Evolutionary conservation across 2,888 invertebrate species (phyloP), one percentile per base, ranked within the genome.

Genomic region (Himalopsyche kuldschensis): DNA sequence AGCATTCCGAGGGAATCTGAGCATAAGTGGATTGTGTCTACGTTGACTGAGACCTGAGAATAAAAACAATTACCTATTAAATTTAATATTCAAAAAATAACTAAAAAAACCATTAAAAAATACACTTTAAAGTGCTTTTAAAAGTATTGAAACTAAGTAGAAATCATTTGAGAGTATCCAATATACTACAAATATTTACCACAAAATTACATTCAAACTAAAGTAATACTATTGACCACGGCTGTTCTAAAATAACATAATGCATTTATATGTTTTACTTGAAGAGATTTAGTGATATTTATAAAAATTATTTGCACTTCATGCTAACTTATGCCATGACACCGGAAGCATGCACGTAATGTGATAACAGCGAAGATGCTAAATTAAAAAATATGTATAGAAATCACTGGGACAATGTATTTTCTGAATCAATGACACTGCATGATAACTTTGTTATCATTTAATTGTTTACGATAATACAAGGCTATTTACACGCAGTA

Each of bases 1-100:
- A 93, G 89, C 81, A 95, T 90, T 78, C 93, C 92, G 27, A 93
- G 90, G 8, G 89, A 87, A 76, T 91, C 91, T 3, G 91, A 89
- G 84, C 88, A 91, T 1, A 92, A 89, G 87, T 91, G 90, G 88
- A 91, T 90, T 0, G 90, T 89, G 87, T 92, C 91, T 79, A 92
- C 90, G 87, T 91, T 90, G 85, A 90, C 89, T 86, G 90, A 90
- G 78, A 92, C 90, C 92, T 92, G 87, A 47, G 88, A 85, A 47
- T 48, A 46, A 47, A 78, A 32, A 63, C 63, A 63, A 8, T 48
- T 48, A 48, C 10, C 8, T 8, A 35, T 8, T 35, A 6, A 35
- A 35, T 6, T 35, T 35, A 35, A 35, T 8, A 35, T 1, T 63
- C 27, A 30, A 78, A 55, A 15, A 20, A 46, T 11, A 78, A 46